phyloP scores from a whole-genome alignment of 2,797 vertebrate genomes.

The Erpetoichthys calabaricus region DNA sequence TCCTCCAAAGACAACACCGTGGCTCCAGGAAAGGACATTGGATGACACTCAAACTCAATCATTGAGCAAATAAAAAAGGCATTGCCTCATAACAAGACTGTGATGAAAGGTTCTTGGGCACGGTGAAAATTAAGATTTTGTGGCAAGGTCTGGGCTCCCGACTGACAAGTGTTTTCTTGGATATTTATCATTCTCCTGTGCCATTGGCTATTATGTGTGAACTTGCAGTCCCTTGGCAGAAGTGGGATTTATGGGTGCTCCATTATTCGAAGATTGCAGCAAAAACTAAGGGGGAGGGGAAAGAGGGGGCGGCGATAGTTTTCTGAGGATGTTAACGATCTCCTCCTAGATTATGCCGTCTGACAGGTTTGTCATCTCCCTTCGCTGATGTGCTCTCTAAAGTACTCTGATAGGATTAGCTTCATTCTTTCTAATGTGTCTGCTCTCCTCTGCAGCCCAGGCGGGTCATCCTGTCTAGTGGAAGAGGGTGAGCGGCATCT shows the following conservation, averaged over 20 bases:
- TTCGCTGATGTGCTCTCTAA: constrained; percentile 74
- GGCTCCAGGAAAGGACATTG: constrained; percentile 67
- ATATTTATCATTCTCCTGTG: constrained; percentile 81
- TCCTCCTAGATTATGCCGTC: constrained; percentile 79
- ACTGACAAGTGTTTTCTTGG: constrained; percentile 79
- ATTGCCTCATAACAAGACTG: constrained; percentile 75
- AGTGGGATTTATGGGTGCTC: constrained; percentile 79
- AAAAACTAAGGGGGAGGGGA: constrained; percentile 51
- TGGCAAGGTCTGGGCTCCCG: constrained; percentile 72
- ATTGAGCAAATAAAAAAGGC: constrained; percentile 74
- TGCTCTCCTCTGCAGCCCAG: constrained; percentile 57
- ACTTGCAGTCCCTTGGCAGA: constrained; percentile 62
- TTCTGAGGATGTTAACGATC: constrained; percentile 75
- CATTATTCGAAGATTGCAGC: constrained; percentile 81
- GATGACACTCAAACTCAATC: constrained; percentile 71
- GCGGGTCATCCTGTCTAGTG: constrained; percentile 64
- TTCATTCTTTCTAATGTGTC: constrained; percentile 93
- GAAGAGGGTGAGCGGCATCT: constrained; percentile 39
- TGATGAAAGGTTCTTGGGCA: constrained; percentile 81
- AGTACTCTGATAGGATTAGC: constrained; percentile 96
- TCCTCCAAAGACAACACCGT: constrained; percentile 48
- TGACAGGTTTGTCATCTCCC: constrained; percentile 91
- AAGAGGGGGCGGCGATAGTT: constrained; percentile 59
- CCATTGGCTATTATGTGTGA: constrained; percentile 56
- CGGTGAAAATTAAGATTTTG: constrained; percentile 79